phyloP scores from a whole-genome alignment of 2,797 vertebrate species.

The Tachyglossus aculeatus region DNA sequence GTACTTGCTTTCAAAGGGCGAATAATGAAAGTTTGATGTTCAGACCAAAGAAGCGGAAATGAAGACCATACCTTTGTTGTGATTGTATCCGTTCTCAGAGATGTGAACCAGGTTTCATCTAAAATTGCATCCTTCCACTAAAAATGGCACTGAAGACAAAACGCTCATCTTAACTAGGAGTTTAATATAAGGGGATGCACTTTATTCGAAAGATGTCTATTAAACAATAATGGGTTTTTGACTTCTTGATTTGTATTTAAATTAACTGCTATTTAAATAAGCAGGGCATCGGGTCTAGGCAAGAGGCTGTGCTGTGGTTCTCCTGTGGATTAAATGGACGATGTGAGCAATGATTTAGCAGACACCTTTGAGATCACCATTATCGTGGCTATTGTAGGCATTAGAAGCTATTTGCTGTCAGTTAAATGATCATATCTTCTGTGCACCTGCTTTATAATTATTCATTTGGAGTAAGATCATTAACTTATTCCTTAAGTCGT shows the following conservation, averaged over 20 bases:
- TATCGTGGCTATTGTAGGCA: slow-evolving; percentile 74
- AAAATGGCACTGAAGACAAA: background rate
- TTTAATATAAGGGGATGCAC: slow-evolving; percentile 19
- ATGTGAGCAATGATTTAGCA: slow-evolving; percentile 63
- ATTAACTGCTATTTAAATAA: slow-evolving; percentile 72
- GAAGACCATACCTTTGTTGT: background rate
- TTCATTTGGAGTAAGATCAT: slow-evolving; percentile 74
- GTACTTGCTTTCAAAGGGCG: no score
- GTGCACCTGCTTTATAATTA: slow-evolving; percentile 80
- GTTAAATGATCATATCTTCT: slow-evolving; percentile 77
- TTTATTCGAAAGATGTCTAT: slow-evolving; percentile 48
- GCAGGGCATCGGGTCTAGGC: slow-evolving; percentile 42
- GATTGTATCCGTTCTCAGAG: background rate
- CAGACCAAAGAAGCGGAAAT: slow-evolving; percentile 9
- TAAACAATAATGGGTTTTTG: slow-evolving; percentile 52
- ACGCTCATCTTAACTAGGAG: slow-evolving; percentile 34
- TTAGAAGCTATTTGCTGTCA: slow-evolving; percentile 77
- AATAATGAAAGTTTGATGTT: background rate
- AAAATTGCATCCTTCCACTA: background rate
- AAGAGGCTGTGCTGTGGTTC: slow-evolving; percentile 57
- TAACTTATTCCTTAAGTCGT: slow-evolving; percentile 78
- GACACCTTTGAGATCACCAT: slow-evolving; percentile 72
- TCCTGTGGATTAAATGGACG: slow-evolving; percentile 67
- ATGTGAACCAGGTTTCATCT: no score
- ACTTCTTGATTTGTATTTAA: slow-evolving; percentile 66